Percentiles rank a stretch among this genome's conserved stretches.
These are phyloP conservation scores for Drosophila mayaguana DNA, from an alignment of 2,888 invertebrate species.

Conservation along the genomic window DNA sequence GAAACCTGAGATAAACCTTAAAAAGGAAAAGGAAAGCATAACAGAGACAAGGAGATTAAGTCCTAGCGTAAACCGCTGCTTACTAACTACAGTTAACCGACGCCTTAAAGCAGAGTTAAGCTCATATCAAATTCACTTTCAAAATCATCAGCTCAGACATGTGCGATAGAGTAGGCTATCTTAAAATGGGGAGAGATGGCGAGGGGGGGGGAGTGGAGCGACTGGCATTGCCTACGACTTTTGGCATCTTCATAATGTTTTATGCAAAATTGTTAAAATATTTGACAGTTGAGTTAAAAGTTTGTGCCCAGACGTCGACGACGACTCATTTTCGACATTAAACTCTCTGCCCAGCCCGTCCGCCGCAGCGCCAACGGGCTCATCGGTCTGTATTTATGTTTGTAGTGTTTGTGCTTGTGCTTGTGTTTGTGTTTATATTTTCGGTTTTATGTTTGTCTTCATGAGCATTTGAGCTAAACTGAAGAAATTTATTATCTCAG, in stretches of 20 bases:
- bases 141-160: constrained; percentile 49
- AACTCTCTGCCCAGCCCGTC: background rate
- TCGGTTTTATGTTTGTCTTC: constrained; percentile 55
- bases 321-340: constrained; percentile 41
- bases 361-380: constrained; percentile 1
- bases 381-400: constrained; percentile 66
- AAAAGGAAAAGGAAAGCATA: too few species aligned
- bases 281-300: constrained; percentile 78
- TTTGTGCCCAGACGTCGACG: constrained; percentile 57
- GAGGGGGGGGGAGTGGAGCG: background rate
- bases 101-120: constrained; percentile 18
- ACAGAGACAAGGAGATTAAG: background rate
- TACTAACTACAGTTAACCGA: background rate
- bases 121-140: constrained; percentile 65
- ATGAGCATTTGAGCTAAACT: constrained; percentile 72
- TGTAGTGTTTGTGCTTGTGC: constrained; percentile 44
- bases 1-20: background rate
- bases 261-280: constrained; percentile 80
- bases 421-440: constrained; percentile 40
- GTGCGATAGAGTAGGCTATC: constrained; percentile 15
- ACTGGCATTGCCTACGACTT: constrained; percentile 4
- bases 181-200: background rate
- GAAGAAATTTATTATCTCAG: constrained; percentile 78
- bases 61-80: too few species aligned
- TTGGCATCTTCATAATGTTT: constrained; percentile 70